Conservation (phyloP, 2,797 vertebrate genomes). For the Phoeniculus purpureus region DNA sequence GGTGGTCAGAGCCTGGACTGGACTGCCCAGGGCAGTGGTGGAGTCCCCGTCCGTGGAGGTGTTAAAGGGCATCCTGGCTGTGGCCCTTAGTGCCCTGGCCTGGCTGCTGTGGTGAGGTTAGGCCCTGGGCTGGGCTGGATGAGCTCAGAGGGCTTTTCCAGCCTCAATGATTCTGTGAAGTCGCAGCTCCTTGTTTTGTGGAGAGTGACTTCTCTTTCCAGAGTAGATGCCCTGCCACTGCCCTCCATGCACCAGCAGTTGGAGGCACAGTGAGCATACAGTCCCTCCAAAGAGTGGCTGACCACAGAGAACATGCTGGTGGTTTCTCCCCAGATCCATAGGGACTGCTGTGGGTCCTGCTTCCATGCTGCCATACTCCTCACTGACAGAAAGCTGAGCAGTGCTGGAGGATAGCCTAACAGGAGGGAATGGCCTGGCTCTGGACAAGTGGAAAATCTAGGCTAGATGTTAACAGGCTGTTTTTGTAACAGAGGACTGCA, state of each 20-base stretch:
- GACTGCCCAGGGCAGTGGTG: too few relatives aligned
- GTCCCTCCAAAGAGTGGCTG: rapidly evolving
- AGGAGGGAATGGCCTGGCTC: neutral
- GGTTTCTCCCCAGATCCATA: neutral
- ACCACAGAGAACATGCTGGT: neutral
- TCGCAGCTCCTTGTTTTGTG: neutral
- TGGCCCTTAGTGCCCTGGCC: too few relatives aligned
- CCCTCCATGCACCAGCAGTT: neutral
- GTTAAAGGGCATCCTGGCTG: too few relatives aligned
- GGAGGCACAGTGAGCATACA: neutral
- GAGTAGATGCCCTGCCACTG: neutral
- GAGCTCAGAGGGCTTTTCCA: too few relatives aligned
- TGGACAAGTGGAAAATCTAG: neutral
- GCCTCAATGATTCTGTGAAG: too few relatives aligned
- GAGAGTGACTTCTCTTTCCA: neutral
- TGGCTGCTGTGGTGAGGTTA: too few relatives aligned
- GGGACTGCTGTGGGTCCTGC: neutral
- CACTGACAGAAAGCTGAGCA: neutral
- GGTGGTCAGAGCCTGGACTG: too few relatives aligned
- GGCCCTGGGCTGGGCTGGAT: too few relatives aligned
- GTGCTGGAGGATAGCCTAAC: neutral
- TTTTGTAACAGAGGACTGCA: neutral
- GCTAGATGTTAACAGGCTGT: neutral
- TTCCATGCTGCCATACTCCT: neutral
- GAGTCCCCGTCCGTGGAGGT: too few relatives aligned